These are phyloP conservation scores for Physocephala rufipes DNA, from an alignment of 2,888 invertebrate genomes.

Conservation along the genomic window DNA sequence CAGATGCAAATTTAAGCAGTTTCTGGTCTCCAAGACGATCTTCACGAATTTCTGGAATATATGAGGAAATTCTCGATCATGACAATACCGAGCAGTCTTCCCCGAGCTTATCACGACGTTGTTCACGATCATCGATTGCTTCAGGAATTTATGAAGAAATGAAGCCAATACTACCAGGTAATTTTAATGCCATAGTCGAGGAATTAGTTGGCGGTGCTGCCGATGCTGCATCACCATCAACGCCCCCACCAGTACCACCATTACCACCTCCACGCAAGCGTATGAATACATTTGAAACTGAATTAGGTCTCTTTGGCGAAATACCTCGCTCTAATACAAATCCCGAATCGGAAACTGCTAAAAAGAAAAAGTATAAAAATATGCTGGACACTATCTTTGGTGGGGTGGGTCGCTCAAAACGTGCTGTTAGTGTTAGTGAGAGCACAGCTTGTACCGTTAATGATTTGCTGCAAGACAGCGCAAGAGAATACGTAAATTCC, in stretches of 20 bases:
- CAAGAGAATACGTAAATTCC: slow-evolving; percentile 41
- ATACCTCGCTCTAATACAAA: slow-evolving; percentile 63
- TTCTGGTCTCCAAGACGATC: slow-evolving; percentile 53
- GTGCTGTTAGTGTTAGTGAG: slow-evolving; percentile 57
- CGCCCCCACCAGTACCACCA: slow-evolving; percentile 53
- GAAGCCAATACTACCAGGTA: slow-evolving; percentile 53
- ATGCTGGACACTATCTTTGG: slow-evolving; percentile 60
- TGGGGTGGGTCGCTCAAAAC: slow-evolving; percentile 52
- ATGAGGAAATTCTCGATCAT: slow-evolving; percentile 64
- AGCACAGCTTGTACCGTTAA: slow-evolving; percentile 49
- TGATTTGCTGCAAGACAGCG: slow-evolving; percentile 43
- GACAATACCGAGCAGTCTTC: slow-evolving; percentile 35
- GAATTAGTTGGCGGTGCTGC: slow-evolving; percentile 45
- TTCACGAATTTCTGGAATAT: slow-evolving; percentile 63
- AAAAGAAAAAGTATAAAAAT: slow-evolving; percentile 61
- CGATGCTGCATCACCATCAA: slow-evolving; percentile 48
- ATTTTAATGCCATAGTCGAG: slow-evolving; percentile 51
- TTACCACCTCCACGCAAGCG: slow-evolving; percentile 62
- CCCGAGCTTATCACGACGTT: slow-evolving; percentile 49
- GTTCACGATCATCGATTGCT: slow-evolving; percentile 60
- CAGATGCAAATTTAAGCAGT: slow-evolving; percentile 50
- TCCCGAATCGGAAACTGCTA: slow-evolving; percentile 63
- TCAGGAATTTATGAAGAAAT: slow-evolving; percentile 66
- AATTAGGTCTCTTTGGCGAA: slow-evolving; percentile 46
- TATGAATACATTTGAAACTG: slow-evolving; percentile 61